Evolutionary conservation across 2,113 vertebrate genomes (phyloP), one percentile per base, ranked within the genome.

Genomic region (Phoxinus phoxinus): DNA sequence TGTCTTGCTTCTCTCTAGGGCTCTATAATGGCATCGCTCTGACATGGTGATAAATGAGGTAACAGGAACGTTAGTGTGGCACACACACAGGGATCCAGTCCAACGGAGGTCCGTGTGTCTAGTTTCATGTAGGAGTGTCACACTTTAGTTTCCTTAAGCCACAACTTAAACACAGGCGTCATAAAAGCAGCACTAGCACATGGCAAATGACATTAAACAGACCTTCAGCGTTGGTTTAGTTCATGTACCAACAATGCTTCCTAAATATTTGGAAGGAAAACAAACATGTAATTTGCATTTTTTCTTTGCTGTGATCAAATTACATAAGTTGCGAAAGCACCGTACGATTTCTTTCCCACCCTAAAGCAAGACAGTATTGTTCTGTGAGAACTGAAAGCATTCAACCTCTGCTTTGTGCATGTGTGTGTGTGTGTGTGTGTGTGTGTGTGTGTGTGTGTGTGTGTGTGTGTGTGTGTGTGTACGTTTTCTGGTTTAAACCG

Each of bases 91-190:
- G 74, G 44, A 25, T 48, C 51, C 7, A 7, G 44, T 19, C 44
- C 44, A 11, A 3, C 6, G 73, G 30, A 59, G 32, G 56, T 23
- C 32, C 6, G 1, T 58, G 56, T 59, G n/a, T 79, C 37, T 79
- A 56, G 27, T 61, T 13, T 59, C 12, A n/a, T 61, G 12, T 4
- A 37, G 51, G 51, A 58, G 30, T 58, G 75, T 11, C 75, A 56
- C 75, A 56, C 71, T 82, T 75, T 27, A 58, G 46, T 17, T 76
- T 77, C 69, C 79, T 87, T 75, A 56, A 56, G 37, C 35, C 69
- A 46, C 58, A 69, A 56, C 46, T 71, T 25, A 80, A 53, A 44
- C 23, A 65, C 4, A 12, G 35, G 67, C 10, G 0, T 25, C 59
- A 27, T 85, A 67, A 80, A 71, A 35, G 7, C 67, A 81, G 73